Evolutionary conservation across 1,140 invertebrate species (phyloP).

Genomic region (Mycetomoellerius zeteki): DNA sequence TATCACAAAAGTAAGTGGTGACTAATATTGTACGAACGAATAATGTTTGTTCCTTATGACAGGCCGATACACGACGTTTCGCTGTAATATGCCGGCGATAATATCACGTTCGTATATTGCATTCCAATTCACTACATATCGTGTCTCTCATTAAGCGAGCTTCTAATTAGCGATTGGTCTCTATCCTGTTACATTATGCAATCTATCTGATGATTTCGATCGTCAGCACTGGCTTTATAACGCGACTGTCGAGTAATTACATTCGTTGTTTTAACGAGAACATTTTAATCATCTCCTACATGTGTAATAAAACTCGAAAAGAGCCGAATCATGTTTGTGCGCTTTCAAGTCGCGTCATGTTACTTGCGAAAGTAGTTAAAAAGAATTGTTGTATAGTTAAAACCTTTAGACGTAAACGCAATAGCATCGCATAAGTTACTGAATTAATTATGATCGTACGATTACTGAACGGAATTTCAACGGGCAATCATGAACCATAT

Average conservation of each 20-base stretch:
- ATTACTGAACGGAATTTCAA: conserved; percentile 29
- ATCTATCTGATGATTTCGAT: conserved; percentile 43
- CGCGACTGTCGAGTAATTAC: conserved; percentile 38
- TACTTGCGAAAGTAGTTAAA: background rate
- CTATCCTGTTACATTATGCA: conserved; percentile 59
- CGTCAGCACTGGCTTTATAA: conserved; percentile 15
- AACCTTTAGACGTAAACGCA: conserved; percentile 10
- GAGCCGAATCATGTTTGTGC: background rate
- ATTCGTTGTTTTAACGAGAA: conserved; percentile 41
- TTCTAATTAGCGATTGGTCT: conserved; percentile 59
- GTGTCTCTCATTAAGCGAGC: conserved; percentile 43
- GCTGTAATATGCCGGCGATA: conserved; percentile 26
- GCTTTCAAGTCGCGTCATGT: background rate
- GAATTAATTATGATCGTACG: conserved; percentile 24
- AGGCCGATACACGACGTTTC: conserved; percentile 18
- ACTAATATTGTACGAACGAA: conserved; percentile 1
- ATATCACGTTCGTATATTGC: conserved; percentile 31
- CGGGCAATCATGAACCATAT: background rate
- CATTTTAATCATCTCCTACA: conserved; percentile 35
- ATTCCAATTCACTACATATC: conserved; percentile 42
- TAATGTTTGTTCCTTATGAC: conserved; percentile 33
- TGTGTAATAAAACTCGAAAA: background rate
- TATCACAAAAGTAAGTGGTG: background rate
- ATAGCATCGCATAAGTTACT: background rate
- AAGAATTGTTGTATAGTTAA: background rate